Percentiles rank a stretch among this genome's conserved stretches.
phyloP scores from a whole-genome alignment of 2,888 invertebrate species.

The Argynnis bischoffii region DNA sequence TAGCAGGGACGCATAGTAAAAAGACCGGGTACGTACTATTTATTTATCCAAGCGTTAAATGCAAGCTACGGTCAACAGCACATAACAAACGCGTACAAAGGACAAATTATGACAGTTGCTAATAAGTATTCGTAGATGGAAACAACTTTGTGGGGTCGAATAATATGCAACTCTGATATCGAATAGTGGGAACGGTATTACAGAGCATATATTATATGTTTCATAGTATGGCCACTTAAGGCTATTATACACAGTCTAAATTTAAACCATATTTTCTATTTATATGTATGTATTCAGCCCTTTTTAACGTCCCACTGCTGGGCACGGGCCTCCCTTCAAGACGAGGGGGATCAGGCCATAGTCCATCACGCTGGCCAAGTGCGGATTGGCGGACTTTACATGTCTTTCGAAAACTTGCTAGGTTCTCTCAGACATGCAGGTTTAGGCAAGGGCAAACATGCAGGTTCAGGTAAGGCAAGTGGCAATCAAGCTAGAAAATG shows the following conservation, averaged over 20 bases:
- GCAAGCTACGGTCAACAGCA: conserved; percentile 30
- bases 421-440: no score
- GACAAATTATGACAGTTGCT: conserved; percentile 40
- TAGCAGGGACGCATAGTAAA: conserved; percentile 2
- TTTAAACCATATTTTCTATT: no score
- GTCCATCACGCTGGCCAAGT: no score
- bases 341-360: no score
- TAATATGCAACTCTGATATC: conserved; percentile 61
- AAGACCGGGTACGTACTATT: neutral
- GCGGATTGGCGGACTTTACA: no score
- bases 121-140: conserved; percentile 27
- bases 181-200: conserved; percentile 27
- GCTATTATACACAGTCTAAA: neutral
- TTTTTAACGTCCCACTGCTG: no score
- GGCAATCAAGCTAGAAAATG: no score
- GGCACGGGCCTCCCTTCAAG: no score
- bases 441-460: no score
- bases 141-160: conserved; percentile 45
- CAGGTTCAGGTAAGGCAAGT: no score
- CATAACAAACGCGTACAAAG: conserved; percentile 35
- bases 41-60: conserved; percentile 27
- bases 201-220: conserved; percentile 45
- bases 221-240: conserved; percentile 23
- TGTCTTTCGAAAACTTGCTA: no score
- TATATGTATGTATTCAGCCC: no score